Percentiles rank a stretch among this genome's conserved stretches.
These are phyloP conservation scores for Montipora capricornis DNA, from an alignment of 64 coral and sea anemone genomes.

Conservation along the genomic window DNA sequence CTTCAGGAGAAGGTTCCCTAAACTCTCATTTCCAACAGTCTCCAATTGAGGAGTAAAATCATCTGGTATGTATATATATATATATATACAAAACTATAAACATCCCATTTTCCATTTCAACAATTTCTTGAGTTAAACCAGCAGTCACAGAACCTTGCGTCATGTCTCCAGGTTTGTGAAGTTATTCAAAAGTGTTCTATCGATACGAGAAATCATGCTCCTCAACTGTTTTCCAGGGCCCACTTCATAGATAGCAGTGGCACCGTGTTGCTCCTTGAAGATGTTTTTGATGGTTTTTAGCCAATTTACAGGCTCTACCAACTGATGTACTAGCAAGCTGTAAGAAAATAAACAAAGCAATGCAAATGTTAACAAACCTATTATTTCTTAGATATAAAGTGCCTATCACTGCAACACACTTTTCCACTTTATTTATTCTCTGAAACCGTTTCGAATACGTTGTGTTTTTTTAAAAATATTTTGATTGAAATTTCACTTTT, in stretches of 20 bases:
- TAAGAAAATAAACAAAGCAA: not conserved
- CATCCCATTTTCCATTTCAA: not conserved
- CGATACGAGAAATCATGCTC: slow-evolving; percentile 78
- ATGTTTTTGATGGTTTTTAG: slow-evolving; percentile 62
- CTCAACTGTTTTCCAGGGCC: slow-evolving; percentile 91
- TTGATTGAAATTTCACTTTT: too few species aligned
- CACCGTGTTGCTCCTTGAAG: slow-evolving; percentile 1
- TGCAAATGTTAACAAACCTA: not conserved
- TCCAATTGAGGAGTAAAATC: too few species aligned
- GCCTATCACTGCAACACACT: too few species aligned
- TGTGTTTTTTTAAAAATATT: too few species aligned
- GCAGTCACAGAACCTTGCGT: not conserved
- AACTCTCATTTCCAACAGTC: too few species aligned
- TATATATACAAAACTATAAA: too few species aligned
- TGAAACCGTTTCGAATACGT: too few species aligned
- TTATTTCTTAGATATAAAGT: too few species aligned
- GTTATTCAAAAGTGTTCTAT: slow-evolving; percentile 45
- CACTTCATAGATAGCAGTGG: slow-evolving; percentile 63
- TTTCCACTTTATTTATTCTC: too few species aligned
- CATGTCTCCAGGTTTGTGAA: slow-evolving; percentile 32
- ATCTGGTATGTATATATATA: too few species aligned
- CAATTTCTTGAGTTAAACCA: not conserved
- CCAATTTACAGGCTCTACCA: slow-evolving; percentile 92
- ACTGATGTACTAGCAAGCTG: slow-evolving; percentile 85
- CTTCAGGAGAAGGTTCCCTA: too few species aligned